Evolutionary conservation across 2,888 invertebrate genomes (phyloP), one percentile per base, ranked within the genome.

Genomic region (Lysandra bellargus): DNA sequence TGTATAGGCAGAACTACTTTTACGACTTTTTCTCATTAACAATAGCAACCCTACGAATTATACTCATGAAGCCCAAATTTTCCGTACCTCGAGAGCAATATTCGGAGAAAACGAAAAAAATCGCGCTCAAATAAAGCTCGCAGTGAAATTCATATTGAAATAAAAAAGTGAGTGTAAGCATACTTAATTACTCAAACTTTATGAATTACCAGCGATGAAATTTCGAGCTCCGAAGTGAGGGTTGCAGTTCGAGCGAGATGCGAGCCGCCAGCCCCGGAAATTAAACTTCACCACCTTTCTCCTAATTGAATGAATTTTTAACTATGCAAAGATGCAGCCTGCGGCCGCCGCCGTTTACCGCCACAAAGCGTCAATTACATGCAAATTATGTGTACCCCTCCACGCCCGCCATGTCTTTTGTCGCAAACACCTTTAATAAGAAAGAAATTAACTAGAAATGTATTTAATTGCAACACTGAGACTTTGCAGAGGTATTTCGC

Each of bases 401-500:
- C 88, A 91, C 88, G 85, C 87, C 85, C 85, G 85, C 84, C 85
- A 83, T 86, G 86, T 85, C 87, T 88, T 90, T 87, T 88, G 86
- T 86, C 86, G 86, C 88, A 88, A 88, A 87, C 88, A 82, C 84
- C 83, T 83, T 85, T 88, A 89, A 89, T 88, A 88, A 86, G 84
- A 85, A 85, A 87, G 87, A 88, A 78, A 79, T 81, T 85, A 88
- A 86, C 87, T 87, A 69, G 1, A 40, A 37, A 61, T 64, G 60
- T 60, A 64, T 81, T 61, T 80, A 79, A 74, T 79, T 78, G 6
- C 64, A 33, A 64, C 79, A 60, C 69, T 74, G 78, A 77, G 12
- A 72, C 60, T 79, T 80, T 79, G 78, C 95, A 98, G 98, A 83
- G 98, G 98, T 83, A 97, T 97, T 91, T 96, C 98, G 85, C 99